phyloP scores from a whole-genome alignment of 1,140 invertebrate species.

The Drosophila seguyi region DNA sequence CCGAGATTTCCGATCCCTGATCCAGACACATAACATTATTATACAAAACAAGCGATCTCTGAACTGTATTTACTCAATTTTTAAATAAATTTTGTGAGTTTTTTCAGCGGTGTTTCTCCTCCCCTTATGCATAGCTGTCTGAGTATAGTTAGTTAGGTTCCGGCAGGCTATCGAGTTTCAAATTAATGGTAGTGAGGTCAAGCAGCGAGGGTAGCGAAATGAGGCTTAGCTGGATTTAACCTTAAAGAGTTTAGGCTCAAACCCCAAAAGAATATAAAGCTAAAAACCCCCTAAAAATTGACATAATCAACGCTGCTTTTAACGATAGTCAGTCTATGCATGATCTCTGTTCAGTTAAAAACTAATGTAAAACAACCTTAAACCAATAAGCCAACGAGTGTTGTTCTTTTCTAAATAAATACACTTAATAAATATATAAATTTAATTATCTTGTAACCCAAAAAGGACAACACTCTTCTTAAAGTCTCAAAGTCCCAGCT shows the following conservation, averaged over 20 bases:
- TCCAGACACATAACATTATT: constrained; percentile 37
- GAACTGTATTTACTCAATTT: constrained; percentile 23
- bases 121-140: constrained; percentile 28
- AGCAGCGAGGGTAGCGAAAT: constrained; percentile 84
- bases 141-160: constrained; percentile 26
- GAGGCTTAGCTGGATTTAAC: constrained; percentile 83
- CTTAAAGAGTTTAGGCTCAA: constrained; percentile 21
- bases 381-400: constrained; percentile 35
- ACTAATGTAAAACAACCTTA: constrained; percentile 52
- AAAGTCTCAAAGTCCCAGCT: constrained; percentile 32
- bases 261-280: constrained; percentile 19
- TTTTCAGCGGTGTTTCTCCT: constrained; percentile 43
- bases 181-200: constrained; percentile 50
- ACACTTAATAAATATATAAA: background rate
- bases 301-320: constrained; percentile 64
- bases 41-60: constrained; percentile 26
- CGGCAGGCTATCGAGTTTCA: constrained; percentile 16
- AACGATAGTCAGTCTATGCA: constrained; percentile 71
- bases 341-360: constrained; percentile 57
- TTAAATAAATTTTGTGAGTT: constrained; percentile 46
- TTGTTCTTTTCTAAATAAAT: constrained; percentile 21
- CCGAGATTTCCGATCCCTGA: background rate
- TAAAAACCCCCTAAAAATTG: constrained; percentile 36
- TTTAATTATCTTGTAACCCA: background rate
- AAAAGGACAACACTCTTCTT: constrained; percentile 24